Conservation (phyloP, 2,797 vertebrate genomes). For the Neopelma chrysocephalum region DNA sequence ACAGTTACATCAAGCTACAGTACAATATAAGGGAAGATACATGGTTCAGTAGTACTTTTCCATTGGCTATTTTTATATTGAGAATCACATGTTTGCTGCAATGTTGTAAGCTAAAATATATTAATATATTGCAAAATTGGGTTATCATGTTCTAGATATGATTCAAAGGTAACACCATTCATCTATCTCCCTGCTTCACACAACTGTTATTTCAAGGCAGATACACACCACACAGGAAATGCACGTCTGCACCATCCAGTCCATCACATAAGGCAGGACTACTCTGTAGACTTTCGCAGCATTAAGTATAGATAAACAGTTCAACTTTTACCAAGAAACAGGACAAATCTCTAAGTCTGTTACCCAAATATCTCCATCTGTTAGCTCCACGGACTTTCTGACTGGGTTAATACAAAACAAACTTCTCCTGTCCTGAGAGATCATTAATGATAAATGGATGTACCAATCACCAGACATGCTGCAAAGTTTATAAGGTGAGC, state of each 20-base stretch:
- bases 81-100: background rate
- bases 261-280: accelerated
- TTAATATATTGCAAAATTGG: background rate
- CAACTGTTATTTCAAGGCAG: background rate
- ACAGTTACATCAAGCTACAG: background rate
- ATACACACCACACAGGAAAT: accelerated
- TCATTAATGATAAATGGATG: background rate
- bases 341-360: background rate
- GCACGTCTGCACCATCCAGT: background rate
- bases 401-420: background rate
- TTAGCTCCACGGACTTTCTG: background rate
- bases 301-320: background rate
- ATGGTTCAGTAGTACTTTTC: background rate
- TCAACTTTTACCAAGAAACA: background rate
- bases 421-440: background rate
- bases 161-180: background rate
- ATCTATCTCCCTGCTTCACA: background rate
- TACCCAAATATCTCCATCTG: background rate
- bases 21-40: accelerated
- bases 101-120: background rate
- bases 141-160: background rate
- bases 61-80: background rate
- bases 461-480: background rate
- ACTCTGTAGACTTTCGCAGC: background rate
- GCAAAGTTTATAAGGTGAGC: background rate